phyloP scores from a whole-genome alignment of 2,888 invertebrate species.

The Cryptus armator region DNA sequence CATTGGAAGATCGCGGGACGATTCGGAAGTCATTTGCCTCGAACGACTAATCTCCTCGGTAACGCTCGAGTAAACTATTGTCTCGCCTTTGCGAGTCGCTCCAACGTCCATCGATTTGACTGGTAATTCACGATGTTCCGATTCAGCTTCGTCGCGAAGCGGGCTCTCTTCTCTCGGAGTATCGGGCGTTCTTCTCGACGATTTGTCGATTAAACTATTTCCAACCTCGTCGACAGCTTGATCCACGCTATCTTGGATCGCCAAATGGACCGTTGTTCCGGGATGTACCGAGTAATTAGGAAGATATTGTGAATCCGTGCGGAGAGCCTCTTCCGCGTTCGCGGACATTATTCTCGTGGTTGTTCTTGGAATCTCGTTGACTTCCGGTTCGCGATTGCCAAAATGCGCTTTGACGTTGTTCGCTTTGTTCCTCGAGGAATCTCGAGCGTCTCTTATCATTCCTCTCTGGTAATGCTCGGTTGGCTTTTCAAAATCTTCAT shows the following conservation, averaged over 20 bases:
- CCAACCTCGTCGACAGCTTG: not conserved
- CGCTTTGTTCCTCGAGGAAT: constrained; percentile 26
- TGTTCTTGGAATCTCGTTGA: constrained; percentile 18
- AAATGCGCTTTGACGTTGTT: constrained; percentile 5
- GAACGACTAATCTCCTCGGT: constrained; percentile 50
- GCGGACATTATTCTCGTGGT: constrained; percentile 36
- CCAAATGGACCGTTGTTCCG: not conserved
- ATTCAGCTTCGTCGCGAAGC: not conserved
- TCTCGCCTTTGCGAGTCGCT: constrained; percentile 35
- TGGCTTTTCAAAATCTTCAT: constrained; percentile 38
- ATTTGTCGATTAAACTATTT: not conserved
- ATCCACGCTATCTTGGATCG: not conserved
- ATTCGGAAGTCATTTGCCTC: constrained; percentile 56
- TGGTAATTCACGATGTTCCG: constrained; percentile 6
- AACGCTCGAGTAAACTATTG: not conserved
- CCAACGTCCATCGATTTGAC: constrained; percentile 35
- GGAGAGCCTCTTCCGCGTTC: not conserved
- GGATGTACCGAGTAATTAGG: constrained; percentile 31
- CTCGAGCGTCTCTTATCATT: constrained; percentile 29
- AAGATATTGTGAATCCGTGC: constrained; percentile 29
- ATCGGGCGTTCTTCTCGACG: not conserved
- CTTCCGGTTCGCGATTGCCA: constrained; percentile 18
- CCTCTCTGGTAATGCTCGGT: constrained; percentile 26
- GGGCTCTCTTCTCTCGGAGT: constrained; percentile 21
- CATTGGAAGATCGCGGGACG: constrained; percentile 35